Evolutionary conservation across 2,888 invertebrate species (phyloP).

Genomic region (Andricus quercusramuli): DNA sequence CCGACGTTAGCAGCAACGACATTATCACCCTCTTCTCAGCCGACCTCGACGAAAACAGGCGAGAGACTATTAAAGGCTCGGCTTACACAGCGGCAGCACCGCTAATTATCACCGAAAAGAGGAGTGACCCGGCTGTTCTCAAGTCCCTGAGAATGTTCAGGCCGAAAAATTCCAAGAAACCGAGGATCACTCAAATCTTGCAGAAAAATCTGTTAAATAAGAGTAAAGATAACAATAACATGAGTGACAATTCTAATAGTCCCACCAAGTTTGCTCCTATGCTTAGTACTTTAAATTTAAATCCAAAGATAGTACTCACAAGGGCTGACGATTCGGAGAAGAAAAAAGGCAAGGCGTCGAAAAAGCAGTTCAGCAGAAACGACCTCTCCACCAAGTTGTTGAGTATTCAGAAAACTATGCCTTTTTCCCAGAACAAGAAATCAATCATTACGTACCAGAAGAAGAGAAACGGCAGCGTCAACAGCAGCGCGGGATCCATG

Average conservation of each 20-base stretch:
- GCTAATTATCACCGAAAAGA: constrained; percentile 74
- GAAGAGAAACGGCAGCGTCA: constrained; percentile 61
- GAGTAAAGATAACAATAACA: constrained; percentile 64
- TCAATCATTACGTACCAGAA: constrained; percentile 67
- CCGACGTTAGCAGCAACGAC: constrained; percentile 74
- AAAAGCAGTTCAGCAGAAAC: constrained; percentile 69
- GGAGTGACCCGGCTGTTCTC: constrained; percentile 80
- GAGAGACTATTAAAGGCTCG: constrained; percentile 75
- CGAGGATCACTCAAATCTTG: constrained; percentile 62
- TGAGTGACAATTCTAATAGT: constrained; percentile 56
- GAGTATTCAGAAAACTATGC: constrained; percentile 73
- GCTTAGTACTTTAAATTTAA: constrained; percentile 77
- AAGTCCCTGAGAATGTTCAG: constrained; percentile 81
- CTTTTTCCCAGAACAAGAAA: constrained; percentile 68
- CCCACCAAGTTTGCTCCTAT: constrained; percentile 73
- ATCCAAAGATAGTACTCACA: constrained; percentile 78
- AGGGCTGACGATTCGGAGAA: constrained; percentile 72
- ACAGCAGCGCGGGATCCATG: constrained; percentile 46
- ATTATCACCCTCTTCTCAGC: constrained; percentile 75
- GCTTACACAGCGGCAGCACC: constrained; percentile 73
- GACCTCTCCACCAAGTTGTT: constrained; percentile 72
- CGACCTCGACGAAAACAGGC: constrained; percentile 75
- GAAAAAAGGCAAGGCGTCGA: constrained; percentile 65
- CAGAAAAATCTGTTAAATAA: constrained; percentile 68
- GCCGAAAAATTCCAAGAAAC: constrained; percentile 72